Conservation (phyloP, 2,113 vertebrate genomes). For the Ictalurus furcatus region DNA sequence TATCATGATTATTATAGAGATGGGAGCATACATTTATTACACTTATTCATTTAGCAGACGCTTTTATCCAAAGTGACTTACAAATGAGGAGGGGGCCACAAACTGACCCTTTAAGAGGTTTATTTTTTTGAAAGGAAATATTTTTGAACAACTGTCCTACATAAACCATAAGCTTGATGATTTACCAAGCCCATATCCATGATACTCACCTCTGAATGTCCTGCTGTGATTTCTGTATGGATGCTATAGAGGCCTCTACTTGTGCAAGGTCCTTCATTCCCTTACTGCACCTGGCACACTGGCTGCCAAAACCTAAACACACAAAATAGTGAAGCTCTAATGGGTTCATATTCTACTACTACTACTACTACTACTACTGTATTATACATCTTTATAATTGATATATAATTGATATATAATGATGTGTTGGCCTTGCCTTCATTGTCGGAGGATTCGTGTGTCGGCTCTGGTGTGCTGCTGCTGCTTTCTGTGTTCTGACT, state of each 20-base stretch:
- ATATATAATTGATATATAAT: not conserved
- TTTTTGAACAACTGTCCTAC: not conserved
- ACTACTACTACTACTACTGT: not conserved
- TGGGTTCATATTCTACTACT: not conserved
- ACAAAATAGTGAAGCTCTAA: not conserved
- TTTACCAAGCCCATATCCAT: not conserved
- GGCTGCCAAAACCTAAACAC: slow-evolving; percentile 74
- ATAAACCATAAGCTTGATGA: not conserved
- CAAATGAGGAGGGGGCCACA: not conserved
- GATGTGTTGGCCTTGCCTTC: slow-evolving; percentile 70
- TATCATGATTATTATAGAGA: not conserved
- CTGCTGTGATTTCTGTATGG: slow-evolving; percentile 86
- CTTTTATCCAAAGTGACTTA: too few species aligned
- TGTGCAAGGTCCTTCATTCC: slow-evolving; percentile 80
- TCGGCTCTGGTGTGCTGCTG: slow-evolving; percentile 89
- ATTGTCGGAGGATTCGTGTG: slow-evolving; percentile 90
- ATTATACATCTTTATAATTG: not conserved
- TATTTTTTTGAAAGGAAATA: not conserved
- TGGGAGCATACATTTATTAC: not conserved
- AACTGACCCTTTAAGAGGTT: not conserved
- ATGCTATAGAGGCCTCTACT: slow-evolving; percentile 83
- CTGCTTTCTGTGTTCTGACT: slow-evolving; percentile 96
- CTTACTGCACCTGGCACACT: slow-evolving; percentile 82
- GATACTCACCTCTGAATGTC: slow-evolving; percentile 87
- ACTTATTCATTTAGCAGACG: too few species aligned